Evolutionary conservation across 92 coral and sea anemone genomes (phyloP).

Genomic region (Epizoanthus rinbou): DNA sequence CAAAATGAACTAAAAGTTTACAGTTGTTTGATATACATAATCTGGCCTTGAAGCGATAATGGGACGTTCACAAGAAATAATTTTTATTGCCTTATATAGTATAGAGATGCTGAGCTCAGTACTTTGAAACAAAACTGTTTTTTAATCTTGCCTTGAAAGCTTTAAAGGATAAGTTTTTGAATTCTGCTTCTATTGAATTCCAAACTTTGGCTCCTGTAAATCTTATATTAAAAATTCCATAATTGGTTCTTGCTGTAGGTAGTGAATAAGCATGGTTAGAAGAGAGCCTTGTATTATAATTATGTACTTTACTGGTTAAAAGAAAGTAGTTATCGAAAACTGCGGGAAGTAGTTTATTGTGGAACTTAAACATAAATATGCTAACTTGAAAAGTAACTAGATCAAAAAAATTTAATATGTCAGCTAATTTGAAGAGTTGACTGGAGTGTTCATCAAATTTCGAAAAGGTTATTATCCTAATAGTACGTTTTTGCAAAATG

Average conservation of each 20-base stretch:
- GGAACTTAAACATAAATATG: no score
- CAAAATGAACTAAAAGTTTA: conserved; percentile 10
- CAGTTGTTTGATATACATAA: conserved; percentile 1
- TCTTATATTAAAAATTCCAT: conserved; percentile 47
- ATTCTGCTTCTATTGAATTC: conserved; percentile 36
- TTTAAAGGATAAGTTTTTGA: conserved; percentile 15
- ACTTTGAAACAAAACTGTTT: no score
- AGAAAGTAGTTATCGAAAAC: no score
- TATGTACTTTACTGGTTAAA: no score
- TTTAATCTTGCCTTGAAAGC: not conserved
- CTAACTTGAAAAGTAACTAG: no score
- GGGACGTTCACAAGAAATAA: not conserved
- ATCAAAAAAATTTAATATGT: conserved; percentile 7
- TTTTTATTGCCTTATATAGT: conserved; percentile 7
- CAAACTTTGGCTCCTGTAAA: conserved; percentile 24
- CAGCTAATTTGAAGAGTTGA: conserved; percentile 17
- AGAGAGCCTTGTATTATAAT: conserved; percentile 20
- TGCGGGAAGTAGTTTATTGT: no score
- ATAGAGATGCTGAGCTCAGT: not conserved
- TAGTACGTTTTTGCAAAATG: no score
- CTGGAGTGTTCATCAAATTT: conserved; percentile 7
- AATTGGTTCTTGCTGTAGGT: conserved; percentile 40
- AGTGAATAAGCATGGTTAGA: conserved; percentile 1
- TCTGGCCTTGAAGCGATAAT: no score
- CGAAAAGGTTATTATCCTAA: no score